phyloP scores from a whole-genome alignment of 2,113 vertebrate genomes.

The Mustelus asterias region DNA sequence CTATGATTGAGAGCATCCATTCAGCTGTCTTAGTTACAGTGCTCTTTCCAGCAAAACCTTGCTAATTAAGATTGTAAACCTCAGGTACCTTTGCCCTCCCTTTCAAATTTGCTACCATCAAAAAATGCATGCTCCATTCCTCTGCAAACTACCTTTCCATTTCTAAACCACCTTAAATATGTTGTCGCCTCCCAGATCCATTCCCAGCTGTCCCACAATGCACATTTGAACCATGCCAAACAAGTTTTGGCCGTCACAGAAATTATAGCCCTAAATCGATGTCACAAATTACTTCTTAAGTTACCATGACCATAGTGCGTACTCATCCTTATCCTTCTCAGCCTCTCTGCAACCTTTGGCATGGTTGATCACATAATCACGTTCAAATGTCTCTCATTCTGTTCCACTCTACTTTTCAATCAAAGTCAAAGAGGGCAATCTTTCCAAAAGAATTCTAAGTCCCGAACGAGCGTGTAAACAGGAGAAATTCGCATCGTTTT shows the following conservation, averaged over 20 bases:
- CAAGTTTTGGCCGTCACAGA: neutral
- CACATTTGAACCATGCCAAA: neutral
- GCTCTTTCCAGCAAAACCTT: too few relatives aligned
- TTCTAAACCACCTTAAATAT: neutral
- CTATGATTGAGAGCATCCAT: neutral
- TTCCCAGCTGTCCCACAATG: neutral
- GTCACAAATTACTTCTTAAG: neutral
- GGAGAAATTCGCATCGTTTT: too few relatives aligned
- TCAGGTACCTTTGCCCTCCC: neutral
- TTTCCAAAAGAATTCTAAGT: too few relatives aligned
- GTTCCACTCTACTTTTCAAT: too few relatives aligned
- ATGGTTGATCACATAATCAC: too few relatives aligned
- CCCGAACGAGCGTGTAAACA: too few relatives aligned
- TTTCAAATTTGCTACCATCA: neutral
- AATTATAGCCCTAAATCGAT: neutral
- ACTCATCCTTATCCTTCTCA: neutral
- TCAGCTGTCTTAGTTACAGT: neutral
- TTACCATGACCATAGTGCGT: neutral
- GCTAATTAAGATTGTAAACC: neutral
- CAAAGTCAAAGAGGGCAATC: too few relatives aligned
- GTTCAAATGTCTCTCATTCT: too few relatives aligned
- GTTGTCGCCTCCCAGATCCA: neutral
- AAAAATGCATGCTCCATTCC: neutral
- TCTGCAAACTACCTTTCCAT: neutral
- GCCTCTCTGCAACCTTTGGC: neutral